phyloP scores from a whole-genome alignment of 2,797 vertebrate genomes.

The Sebastes hubbsi region DNA sequence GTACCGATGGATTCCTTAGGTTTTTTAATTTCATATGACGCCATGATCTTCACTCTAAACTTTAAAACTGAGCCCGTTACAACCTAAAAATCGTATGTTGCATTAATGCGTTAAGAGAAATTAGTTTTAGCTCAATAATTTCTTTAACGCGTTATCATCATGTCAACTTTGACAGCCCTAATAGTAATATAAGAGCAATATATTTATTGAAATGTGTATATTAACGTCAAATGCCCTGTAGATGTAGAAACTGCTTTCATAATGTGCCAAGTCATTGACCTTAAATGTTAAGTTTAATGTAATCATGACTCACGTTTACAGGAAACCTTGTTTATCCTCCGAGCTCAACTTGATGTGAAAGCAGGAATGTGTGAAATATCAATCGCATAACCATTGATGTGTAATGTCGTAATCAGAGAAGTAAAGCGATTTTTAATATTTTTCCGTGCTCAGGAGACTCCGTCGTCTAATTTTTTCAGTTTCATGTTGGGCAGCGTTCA shows the following conservation, averaged over 20 bases:
- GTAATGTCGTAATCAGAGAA: neutral
- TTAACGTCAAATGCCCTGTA: neutral
- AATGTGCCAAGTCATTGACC: neutral
- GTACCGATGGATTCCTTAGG: too few relatives aligned
- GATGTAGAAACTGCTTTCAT: neutral
- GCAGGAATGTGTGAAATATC: conserved; percentile 24
- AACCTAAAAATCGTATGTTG: too few relatives aligned
- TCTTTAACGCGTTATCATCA: too few relatives aligned
- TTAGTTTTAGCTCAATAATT: too few relatives aligned
- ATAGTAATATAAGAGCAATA: neutral
- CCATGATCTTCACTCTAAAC: too few relatives aligned
- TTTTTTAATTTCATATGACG: too few relatives aligned
- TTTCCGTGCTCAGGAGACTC: neutral
- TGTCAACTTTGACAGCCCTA: too few relatives aligned
- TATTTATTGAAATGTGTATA: neutral
- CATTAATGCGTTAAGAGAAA: too few relatives aligned
- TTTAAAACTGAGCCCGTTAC: too few relatives aligned
- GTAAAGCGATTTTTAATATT: conserved; percentile 16
- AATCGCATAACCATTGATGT: conserved; percentile 17
- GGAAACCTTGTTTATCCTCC: neutral
- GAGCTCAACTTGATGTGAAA: neutral
- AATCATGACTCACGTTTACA: neutral
- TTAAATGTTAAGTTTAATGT: neutral
- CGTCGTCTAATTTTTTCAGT: neutral
- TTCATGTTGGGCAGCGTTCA: neutral